phyloP scores from a whole-genome alignment of 1,140 invertebrate genomes.

The Psix sp. region DNA sequence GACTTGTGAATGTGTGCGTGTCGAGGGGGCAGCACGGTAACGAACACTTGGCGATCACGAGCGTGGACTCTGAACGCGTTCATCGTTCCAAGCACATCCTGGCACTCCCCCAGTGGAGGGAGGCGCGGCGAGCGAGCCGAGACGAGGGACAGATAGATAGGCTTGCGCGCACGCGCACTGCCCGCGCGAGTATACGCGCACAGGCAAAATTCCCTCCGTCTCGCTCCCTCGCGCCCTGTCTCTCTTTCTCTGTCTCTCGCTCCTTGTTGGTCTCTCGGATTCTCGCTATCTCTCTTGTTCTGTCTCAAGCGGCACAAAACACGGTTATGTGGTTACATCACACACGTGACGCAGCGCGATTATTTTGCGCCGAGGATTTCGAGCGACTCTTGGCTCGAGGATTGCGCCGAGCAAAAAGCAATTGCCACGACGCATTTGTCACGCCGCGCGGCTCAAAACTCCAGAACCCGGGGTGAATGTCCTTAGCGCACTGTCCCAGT shows the following conservation, averaged over 20 bases:
- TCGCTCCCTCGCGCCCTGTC: too few relatives aligned
- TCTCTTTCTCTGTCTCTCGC: too few relatives aligned
- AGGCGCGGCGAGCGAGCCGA: constrained; percentile 61
- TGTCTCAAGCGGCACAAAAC: too few relatives aligned
- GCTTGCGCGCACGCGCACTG: constrained; percentile 50
- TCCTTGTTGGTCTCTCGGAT: too few relatives aligned
- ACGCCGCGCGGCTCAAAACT: constrained; percentile 35
- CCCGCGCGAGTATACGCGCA: constrained; percentile 23
- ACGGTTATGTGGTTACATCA: constrained; percentile 54
- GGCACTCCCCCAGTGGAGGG: constrained; percentile 73
- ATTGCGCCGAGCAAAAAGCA: neutral
- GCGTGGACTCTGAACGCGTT: constrained; percentile 65
- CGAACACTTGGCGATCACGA: constrained; percentile 45
- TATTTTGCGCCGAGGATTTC: constrained; percentile 41
- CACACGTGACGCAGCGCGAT: constrained; percentile 54
- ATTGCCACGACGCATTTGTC: constrained; percentile 25
- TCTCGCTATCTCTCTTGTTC: too few relatives aligned
- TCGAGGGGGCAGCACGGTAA: constrained; percentile 47
- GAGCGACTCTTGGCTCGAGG: neutral
- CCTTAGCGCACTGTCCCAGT: constrained; percentile 52
- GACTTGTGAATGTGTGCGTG: constrained; percentile 14
- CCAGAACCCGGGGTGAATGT: constrained; percentile 48
- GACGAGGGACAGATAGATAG: constrained; percentile 69
- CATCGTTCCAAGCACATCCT: constrained; percentile 77
- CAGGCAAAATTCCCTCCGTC: constrained; percentile 37